phyloP scores from a whole-genome alignment of 2,797 vertebrate species.

The Myiotriccus ornatus region DNA sequence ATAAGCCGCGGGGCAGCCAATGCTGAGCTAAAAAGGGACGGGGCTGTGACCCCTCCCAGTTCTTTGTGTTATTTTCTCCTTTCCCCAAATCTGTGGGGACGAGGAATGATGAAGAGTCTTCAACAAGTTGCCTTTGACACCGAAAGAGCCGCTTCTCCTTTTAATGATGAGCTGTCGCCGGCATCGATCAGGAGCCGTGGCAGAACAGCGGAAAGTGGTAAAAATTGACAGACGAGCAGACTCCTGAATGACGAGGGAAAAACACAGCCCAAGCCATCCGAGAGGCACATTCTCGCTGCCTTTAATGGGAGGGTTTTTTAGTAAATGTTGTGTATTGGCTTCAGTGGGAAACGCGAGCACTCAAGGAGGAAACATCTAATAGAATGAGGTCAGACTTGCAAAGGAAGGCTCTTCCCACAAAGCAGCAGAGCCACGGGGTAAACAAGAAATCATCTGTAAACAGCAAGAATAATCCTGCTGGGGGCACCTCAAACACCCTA shows the following conservation, averaged over 20 bases:
- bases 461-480: not conserved
- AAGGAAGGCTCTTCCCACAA: not conserved
- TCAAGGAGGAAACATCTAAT: not conserved
- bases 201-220: slow-evolving; percentile 3
- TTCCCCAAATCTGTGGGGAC: not conserved
- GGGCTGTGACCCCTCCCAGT: not conserved
- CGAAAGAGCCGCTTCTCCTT: not conserved
- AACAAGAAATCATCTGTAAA: not conserved
- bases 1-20: not conserved
- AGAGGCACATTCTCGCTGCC: not conserved
- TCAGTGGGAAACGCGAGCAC: not conserved
- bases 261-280: not conserved
- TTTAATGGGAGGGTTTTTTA: not conserved
- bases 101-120: not conserved
- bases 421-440: not conserved
- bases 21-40: not conserved
- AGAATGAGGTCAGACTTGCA: slow-evolving; percentile 41
- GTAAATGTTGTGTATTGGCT: not conserved
- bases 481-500: not conserved
- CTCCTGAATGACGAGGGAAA: not conserved
- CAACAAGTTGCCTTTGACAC: not conserved
- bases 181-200: not conserved
- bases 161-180: slow-evolving; percentile 6
- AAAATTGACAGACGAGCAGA: not conserved
- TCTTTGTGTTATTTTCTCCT: not conserved